Conservation (phyloP, 2,113 vertebrate species). For the Shinisaurus crocodilurus region DNA sequence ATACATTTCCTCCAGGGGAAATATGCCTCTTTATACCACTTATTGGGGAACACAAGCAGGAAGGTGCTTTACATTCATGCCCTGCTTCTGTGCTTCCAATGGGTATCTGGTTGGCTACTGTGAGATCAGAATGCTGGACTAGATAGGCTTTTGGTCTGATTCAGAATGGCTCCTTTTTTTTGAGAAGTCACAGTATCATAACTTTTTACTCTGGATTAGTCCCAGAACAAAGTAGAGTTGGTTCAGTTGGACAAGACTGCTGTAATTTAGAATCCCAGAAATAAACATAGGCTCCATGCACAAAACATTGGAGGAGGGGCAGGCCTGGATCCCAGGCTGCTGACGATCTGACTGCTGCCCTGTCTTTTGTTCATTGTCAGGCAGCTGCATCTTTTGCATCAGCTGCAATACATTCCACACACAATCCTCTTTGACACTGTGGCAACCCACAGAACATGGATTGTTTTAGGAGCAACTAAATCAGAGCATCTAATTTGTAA, state of each 20-base stretch:
- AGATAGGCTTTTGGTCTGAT: neutral
- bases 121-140: neutral
- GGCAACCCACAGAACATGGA: neutral
- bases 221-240: neutral
- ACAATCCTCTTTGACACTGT: neutral
- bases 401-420: neutral
- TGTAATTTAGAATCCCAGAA: too few species aligned
- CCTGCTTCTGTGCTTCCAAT: neutral
- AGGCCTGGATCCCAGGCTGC: neutral
- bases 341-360: neutral
- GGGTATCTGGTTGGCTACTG: neutral
- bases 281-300: neutral
- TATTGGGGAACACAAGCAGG: too few species aligned
- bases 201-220: neutral
- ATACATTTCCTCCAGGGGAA: neutral
- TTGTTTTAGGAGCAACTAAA: neutral
- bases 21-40: neutral
- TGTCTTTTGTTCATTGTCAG: neutral
- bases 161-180: neutral
- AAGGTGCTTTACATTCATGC: neutral
- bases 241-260: neutral
- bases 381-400: neutral
- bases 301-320: neutral
- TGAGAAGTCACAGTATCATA: neutral
- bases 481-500: conserved; percentile 28